These are phyloP conservation scores for Melozone crissalis DNA, from an alignment of 2,113 vertebrate species.

Conservation along the genomic window DNA sequence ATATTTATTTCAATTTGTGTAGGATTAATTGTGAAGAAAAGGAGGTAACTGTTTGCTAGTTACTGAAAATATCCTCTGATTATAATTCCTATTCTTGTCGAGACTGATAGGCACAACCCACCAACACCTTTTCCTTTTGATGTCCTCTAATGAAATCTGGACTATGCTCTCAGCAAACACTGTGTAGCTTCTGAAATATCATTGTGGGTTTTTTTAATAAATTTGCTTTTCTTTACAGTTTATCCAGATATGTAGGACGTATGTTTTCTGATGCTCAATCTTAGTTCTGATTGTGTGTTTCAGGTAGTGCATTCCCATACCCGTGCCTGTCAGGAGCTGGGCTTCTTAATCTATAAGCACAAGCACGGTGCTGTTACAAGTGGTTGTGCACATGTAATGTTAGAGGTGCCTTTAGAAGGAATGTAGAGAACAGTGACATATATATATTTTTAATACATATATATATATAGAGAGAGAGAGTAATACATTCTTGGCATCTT, in stretches of 20 bases:
- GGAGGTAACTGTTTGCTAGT: not conserved
- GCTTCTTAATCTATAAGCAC: not conserved
- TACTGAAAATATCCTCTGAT: not conserved
- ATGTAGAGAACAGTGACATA: not conserved
- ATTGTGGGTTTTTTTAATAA: not conserved
- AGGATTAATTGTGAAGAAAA: not conserved
- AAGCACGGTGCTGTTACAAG: not conserved
- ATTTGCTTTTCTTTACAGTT: not conserved
- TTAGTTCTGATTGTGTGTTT: not conserved
- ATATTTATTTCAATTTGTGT: not conserved
- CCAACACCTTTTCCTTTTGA: no score
- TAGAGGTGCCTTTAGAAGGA: not conserved
- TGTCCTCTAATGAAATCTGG: not conserved
- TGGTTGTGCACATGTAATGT: not conserved
- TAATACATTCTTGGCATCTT: not conserved
- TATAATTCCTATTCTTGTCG: no score
- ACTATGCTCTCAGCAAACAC: not conserved
- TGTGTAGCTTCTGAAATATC: not conserved
- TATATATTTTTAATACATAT: not conserved
- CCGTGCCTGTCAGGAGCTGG: rapidly evolving
- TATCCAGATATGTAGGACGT: not conserved
- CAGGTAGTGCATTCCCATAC: not conserved
- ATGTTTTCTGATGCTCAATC: not conserved
- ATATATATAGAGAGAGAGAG: not conserved
- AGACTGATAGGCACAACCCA: no score